These are phyloP conservation scores for Neotoma lepida DNA, from an alignment of 2,113 vertebrate genomes.

Conservation along the genomic window DNA sequence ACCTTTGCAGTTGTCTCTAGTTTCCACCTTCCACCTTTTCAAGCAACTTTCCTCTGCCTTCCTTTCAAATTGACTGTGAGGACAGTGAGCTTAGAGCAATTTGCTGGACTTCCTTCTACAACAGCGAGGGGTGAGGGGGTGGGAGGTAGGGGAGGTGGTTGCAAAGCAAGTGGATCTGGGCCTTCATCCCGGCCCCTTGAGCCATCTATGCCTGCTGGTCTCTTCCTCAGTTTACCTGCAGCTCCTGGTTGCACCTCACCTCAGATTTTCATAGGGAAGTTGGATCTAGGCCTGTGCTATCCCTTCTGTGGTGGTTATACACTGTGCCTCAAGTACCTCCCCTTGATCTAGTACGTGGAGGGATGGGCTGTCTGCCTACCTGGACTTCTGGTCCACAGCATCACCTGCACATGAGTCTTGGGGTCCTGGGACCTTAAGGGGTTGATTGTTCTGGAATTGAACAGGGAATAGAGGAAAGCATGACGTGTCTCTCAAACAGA, in stretches of 20 bases:
- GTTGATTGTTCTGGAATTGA: background rate
- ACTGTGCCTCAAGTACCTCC: background rate
- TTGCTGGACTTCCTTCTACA: background rate
- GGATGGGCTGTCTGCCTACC: background rate
- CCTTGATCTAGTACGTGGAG: background rate
- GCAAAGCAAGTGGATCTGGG: background rate
- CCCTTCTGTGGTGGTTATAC: background rate
- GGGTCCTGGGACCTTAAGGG: background rate
- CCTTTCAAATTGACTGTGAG: background rate
- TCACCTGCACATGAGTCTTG: background rate
- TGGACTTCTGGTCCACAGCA: background rate
- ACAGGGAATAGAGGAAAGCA: background rate
- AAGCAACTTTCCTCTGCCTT: background rate
- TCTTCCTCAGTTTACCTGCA: background rate
- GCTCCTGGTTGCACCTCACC: background rate
- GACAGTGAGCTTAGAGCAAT: background rate
- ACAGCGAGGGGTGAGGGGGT: background rate
- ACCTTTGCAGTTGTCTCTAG: background rate
- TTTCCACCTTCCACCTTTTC: background rate
- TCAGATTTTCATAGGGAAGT: background rate
- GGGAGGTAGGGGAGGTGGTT: background rate
- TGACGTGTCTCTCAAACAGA: background rate
- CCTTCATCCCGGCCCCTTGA: background rate
- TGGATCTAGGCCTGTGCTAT: background rate
- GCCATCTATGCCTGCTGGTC: background rate